Evolutionary conservation across 2,888 invertebrate genomes (phyloP).

Genomic region (Drosophila paucipuncta): DNA sequence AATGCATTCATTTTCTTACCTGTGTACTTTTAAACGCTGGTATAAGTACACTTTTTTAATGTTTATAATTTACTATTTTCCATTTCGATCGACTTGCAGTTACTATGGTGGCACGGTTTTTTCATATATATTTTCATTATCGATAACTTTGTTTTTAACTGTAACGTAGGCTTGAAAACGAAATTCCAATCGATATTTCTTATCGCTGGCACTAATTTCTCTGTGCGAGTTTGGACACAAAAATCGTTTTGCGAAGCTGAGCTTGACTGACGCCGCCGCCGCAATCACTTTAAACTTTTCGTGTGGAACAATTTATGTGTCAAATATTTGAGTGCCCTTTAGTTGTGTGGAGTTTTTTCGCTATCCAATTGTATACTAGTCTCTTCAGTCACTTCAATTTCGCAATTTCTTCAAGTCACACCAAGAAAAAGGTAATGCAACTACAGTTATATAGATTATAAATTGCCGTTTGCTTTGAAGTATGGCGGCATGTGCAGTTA

Average conservation of each 20-base stretch:
- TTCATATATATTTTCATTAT: too few relatives aligned
- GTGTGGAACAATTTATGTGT: background rate
- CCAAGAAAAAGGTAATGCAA: background rate
- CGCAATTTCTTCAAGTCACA: background rate
- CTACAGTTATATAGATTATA: background rate
- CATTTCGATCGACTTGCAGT: too few relatives aligned
- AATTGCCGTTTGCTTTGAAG: background rate
- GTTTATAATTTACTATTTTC: too few relatives aligned
- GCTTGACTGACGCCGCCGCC: slow-evolving; percentile 19
- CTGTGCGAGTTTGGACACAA: background rate
- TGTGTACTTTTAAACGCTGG: too few relatives aligned
- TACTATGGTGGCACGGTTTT: too few relatives aligned
- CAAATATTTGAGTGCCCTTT: background rate
- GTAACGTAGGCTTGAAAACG: too few relatives aligned
- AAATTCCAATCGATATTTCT: background rate
- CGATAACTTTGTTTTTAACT: too few relatives aligned
- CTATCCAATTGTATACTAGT: background rate
- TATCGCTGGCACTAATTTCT: fast-evolving
- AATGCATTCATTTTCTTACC: too few relatives aligned
- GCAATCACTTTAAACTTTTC: background rate
- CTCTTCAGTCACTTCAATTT: background rate
- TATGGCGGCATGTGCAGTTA: background rate
- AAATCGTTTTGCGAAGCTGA: slow-evolving; percentile 2
- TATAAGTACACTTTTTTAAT: too few relatives aligned
- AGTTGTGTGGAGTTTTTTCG: background rate